These are phyloP conservation scores for Bombus confusus DNA, from an alignment of 1,140 invertebrate genomes.

Conservation along the genomic window DNA sequence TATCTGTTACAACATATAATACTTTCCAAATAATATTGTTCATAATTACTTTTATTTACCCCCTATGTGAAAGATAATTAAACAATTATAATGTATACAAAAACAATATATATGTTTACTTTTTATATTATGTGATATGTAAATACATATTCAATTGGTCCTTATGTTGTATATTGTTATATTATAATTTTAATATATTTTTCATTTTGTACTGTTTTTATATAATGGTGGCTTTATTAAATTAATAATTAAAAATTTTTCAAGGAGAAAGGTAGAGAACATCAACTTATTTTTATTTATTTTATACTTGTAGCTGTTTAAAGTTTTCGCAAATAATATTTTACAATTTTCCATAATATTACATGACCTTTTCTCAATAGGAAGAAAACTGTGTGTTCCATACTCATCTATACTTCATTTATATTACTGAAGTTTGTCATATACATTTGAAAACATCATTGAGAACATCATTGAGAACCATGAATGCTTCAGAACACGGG, in stretches of 20 bases:
- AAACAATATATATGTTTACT: not conserved
- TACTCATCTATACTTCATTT: conserved; percentile 59
- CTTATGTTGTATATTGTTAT: not conserved
- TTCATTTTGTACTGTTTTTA: not conserved
- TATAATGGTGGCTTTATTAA: not conserved
- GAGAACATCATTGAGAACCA: conserved; percentile 79
- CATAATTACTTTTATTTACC: not conserved
- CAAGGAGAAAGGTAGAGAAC: not conserved
- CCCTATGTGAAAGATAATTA: not conserved
- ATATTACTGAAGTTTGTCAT: conserved; percentile 53
- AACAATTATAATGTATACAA: not conserved
- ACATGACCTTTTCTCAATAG: conserved; percentile 59
- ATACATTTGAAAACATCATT: conserved; percentile 40
- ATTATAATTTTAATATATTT: not conserved
- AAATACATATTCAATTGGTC: not conserved
- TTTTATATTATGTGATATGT: not conserved
- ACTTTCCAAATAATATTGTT: not conserved
- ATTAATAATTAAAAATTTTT: not conserved
- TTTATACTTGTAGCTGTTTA: not conserved
- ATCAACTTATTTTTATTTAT: conserved; percentile 6
- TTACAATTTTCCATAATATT: conserved; percentile 34
- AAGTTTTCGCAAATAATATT: conserved; percentile 12
- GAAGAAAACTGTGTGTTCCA: conserved; percentile 59
- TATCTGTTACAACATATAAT: not conserved
- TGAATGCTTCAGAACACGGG: conserved; percentile 92